Evolutionary conservation across 1,140 invertebrate genomes (phyloP), one percentile per base, ranked within the genome.

Genomic region (Drepana arcuata): DNA sequence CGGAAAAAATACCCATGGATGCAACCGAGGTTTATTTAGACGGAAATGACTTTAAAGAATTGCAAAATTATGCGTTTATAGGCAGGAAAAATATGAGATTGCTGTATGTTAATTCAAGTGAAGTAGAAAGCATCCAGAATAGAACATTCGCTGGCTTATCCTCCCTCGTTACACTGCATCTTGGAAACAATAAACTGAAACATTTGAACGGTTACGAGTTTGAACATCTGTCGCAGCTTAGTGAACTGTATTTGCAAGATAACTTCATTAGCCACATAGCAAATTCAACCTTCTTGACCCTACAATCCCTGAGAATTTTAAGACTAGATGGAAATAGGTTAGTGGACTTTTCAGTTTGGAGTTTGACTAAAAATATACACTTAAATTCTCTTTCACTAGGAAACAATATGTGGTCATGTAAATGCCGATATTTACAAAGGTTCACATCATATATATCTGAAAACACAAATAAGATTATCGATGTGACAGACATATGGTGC

Each of bases 11-110:
- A 40, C 95, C 95, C 7, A 97, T 97, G 95, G 95, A 97, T 70
- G 93, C 93, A 0, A 96, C 95, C 12, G 93, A 95, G 69, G 89
- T 96, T 1, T 96, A 95, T 59, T 83, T 97, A 39, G 95, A 97
- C 70, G 94, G 94, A 12, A 97, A 96, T 69, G 87, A 92, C 51
- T 90, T 97, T 43, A 89, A 88, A 41, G 90, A 93, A 72, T 79
- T 97, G 32, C 90, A 93, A 65, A 94, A 94, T 81, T 94, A 96
- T 78, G 92, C 93, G 29, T 95, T 97, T 68, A 96, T 97, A 54
- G 95, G 95, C 0, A 86, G 94, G 9, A 96, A 96, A 83, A 96
- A 96, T 75, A 90, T 96, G 86, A 86, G 90, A 50, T 88, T 91
- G 9, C 78, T 97, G 7, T 96, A 90, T 75, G 91, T 96, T 37